Evolutionary conservation across 2,888 invertebrate species (phyloP).

Genomic region (Drosophila flavopinicola): DNA sequence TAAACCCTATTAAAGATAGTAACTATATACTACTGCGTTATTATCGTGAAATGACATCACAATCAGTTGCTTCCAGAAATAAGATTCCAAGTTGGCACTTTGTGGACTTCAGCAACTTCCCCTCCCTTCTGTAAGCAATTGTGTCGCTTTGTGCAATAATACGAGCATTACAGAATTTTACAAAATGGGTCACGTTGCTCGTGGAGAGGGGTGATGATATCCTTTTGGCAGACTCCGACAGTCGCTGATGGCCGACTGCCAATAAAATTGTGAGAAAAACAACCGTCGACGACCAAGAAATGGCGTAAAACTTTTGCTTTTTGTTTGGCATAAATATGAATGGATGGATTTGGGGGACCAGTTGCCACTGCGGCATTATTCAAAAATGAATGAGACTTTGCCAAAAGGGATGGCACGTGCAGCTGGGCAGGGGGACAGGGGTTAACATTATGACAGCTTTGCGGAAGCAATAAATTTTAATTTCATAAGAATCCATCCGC

Average conservation of each 20-base stretch:
- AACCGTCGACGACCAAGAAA: constrained; percentile 70
- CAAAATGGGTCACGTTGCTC: constrained; percentile 74
- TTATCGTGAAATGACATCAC: constrained; percentile 9
- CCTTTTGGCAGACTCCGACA: constrained; percentile 34
- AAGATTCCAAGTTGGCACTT: constrained; percentile 17
- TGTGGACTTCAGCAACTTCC: not conserved
- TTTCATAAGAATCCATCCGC: constrained; percentile 71
- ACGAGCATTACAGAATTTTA: constrained; percentile 70
- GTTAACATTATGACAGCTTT: constrained; percentile 61
- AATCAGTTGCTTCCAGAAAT: constrained; percentile 51
- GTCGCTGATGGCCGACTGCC: constrained; percentile 70
- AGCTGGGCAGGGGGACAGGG: not conserved
- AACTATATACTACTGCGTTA: not conserved
- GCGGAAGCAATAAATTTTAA: constrained; percentile 76
- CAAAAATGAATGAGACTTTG: constrained; percentile 34
- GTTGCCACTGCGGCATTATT: constrained; percentile 60
- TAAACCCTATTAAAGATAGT: not conserved
- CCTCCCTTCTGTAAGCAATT: constrained; percentile 29
- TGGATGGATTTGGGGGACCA: constrained; percentile 71
- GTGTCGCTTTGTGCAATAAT: constrained; percentile 64
- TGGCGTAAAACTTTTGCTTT: constrained; percentile 77
- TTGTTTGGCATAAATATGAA: constrained; percentile 77
- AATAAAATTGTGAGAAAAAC: constrained; percentile 76
- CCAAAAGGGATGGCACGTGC: constrained; percentile 30
- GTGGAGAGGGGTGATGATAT: constrained; percentile 4